A percentile compares a stretch with the other conserved stretches of the same genome.
These are phyloP conservation scores for Malurus melanocephalus DNA, from an alignment of 2,113 vertebrate species.

Conservation along the genomic window DNA sequence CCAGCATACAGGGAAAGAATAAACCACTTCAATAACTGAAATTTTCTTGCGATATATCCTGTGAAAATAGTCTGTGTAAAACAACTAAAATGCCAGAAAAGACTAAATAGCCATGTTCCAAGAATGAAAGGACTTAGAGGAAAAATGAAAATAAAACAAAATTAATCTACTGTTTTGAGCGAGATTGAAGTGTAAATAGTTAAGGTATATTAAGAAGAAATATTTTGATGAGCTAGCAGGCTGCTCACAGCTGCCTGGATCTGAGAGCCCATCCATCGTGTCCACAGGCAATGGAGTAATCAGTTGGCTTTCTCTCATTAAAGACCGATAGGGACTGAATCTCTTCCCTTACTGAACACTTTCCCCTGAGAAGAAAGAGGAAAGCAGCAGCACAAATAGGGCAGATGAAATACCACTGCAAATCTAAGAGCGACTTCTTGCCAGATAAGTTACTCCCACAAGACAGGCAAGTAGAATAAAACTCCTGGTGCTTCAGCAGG, in stretches of 20 bases:
- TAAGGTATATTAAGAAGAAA: neutral
- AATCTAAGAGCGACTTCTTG: neutral
- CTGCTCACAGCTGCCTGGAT: neutral
- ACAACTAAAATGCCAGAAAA: neutral
- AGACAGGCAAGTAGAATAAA: neutral
- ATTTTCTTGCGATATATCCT: neutral
- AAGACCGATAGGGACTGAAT: neutral
- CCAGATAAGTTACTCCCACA: neutral
- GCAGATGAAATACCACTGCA: neutral
- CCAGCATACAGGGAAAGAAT: neutral
- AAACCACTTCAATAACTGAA: neutral
- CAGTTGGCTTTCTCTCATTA: neutral
- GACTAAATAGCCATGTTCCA: neutral
- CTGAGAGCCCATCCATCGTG: fast-evolving
- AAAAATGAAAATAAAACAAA: neutral
- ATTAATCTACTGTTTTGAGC: neutral
- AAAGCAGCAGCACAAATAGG: neutral
- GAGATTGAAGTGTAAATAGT: neutral
- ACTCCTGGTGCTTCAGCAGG: neutral
- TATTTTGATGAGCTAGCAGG: neutral
- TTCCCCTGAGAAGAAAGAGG: neutral
- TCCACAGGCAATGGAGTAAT: fast-evolving
- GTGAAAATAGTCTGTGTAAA: neutral
- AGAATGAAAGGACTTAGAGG: neutral
- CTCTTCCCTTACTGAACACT: neutral